These are phyloP conservation scores for Mythimna lalbum DNA, from an alignment of 2,888 invertebrate species.

Conservation along the genomic window DNA sequence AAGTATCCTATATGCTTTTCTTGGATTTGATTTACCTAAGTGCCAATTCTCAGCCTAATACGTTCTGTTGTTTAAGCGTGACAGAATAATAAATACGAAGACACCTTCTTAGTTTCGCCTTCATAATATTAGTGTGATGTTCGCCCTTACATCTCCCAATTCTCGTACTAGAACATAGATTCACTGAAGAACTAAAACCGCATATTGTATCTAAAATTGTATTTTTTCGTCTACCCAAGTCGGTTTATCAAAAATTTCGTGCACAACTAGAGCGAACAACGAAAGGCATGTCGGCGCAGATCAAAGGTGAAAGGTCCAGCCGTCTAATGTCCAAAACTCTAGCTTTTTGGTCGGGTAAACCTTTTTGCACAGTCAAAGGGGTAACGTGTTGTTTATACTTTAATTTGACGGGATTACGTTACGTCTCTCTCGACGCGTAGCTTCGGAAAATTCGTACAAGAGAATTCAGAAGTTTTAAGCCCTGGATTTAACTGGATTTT, in stretches of 20 bases:
- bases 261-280: slow-evolving; percentile 31
- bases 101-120: no score
- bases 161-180: not conserved
- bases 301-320: slow-evolving; percentile 44
- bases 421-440: slow-evolving; percentile 8
- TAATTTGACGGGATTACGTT: slow-evolving; percentile 49
- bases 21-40: no score
- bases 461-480: slow-evolving; percentile 45
- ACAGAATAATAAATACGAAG: no score
- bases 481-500: slow-evolving; percentile 21
- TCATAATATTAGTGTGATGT: not conserved
- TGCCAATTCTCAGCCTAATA: no score
- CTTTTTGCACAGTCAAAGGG: slow-evolving; percentile 37
- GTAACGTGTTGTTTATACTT: slow-evolving; percentile 47
- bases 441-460: slow-evolving; percentile 32
- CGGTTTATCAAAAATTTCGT: slow-evolving; percentile 30
- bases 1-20: no score
- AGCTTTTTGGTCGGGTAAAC: slow-evolving; percentile 34
- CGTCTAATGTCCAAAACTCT: slow-evolving; percentile 36
- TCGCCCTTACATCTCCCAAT: not conserved
- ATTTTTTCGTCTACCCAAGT: slow-evolving; percentile 8
- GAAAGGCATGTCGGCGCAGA: slow-evolving; percentile 19
- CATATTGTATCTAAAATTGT: not conserved
- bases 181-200: not conserved
- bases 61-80: no score